Conservation (phyloP, 2,888 invertebrate species). For the Parnassius mnemosyne region DNA sequence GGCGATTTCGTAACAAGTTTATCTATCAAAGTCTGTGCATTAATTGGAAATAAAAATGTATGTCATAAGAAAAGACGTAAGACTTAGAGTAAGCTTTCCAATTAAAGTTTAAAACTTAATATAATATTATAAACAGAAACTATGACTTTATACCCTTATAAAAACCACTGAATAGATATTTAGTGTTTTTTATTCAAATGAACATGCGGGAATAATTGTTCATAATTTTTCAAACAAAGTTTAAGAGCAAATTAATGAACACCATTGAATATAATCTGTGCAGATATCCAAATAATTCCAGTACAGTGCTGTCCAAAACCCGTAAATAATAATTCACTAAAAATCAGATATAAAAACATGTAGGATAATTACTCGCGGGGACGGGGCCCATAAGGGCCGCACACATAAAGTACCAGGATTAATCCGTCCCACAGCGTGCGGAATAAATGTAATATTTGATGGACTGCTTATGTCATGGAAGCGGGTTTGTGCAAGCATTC, state of each 20-base stretch:
- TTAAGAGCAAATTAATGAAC: slow-evolving; percentile 1
- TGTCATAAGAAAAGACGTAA: no score
- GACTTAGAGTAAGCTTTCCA: no score
- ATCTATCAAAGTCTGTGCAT: no score
- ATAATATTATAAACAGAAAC: no score
- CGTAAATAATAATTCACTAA: slow-evolving; percentile 76
- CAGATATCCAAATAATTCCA: slow-evolving; percentile 40
- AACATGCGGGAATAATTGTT: no score
- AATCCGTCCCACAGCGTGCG: slow-evolving; percentile 35
- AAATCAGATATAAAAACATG: slow-evolving; percentile 78
- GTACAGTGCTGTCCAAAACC: slow-evolving; percentile 54
- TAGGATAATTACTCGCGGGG: slow-evolving; percentile 76
- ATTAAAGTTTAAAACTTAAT: no score
- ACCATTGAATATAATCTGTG: slow-evolving; percentile 14
- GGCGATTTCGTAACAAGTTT: no score
- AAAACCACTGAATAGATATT: no score
- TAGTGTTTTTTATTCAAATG: no score
- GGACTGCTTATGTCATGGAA: slow-evolving; percentile 77
- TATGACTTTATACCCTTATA: no score
- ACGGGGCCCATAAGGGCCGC: slow-evolving; percentile 62
- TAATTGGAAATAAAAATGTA: no score
- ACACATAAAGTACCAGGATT: slow-evolving; percentile 57
- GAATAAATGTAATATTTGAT: slow-evolving; percentile 67
- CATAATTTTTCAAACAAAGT: neutral
- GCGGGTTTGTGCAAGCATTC: slow-evolving; percentile 81